phyloP scores from a whole-genome alignment of 1,140 invertebrate genomes.

The Calliphora vicina region DNA sequence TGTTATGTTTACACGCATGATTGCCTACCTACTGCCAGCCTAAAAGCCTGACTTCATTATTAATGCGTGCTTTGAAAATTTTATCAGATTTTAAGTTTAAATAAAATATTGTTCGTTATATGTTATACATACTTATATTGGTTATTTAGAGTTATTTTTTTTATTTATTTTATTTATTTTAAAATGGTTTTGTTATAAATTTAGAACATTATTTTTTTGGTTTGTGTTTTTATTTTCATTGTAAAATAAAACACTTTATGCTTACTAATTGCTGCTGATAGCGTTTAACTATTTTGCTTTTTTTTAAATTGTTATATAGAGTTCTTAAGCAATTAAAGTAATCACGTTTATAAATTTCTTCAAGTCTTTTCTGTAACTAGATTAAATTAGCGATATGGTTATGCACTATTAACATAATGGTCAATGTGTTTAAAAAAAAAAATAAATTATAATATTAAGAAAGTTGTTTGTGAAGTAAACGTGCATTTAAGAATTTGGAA shows the following conservation, averaged over 20 bases:
- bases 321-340: slow-evolving; percentile 26
- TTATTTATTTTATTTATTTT: too few species aligned
- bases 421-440: neutral
- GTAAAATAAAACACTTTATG: slow-evolving; percentile 10
- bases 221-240: neutral
- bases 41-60: neutral
- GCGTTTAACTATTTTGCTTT: neutral
- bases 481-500: neutral
- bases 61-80: slow-evolving; percentile 22
- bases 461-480: neutral
- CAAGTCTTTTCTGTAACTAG: neutral
- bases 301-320: too few species aligned
- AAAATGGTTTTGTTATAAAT: neutral
- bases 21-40: neutral
- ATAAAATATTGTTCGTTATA: neutral
- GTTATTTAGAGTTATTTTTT: too few species aligned
- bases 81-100: slow-evolving; percentile 1
- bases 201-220: neutral
- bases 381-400: slow-evolving; percentile 13
- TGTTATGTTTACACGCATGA: neutral
- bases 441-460: neutral
- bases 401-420: slow-evolving; percentile 16
- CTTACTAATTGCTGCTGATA: neutral
- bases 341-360: slow-evolving; percentile 2
- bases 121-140: too few species aligned